Evolutionary conservation across 2,113 vertebrate genomes (phyloP), one percentile per base, ranked within the genome.

Genomic region (Nannobrachium achirus): DNA sequence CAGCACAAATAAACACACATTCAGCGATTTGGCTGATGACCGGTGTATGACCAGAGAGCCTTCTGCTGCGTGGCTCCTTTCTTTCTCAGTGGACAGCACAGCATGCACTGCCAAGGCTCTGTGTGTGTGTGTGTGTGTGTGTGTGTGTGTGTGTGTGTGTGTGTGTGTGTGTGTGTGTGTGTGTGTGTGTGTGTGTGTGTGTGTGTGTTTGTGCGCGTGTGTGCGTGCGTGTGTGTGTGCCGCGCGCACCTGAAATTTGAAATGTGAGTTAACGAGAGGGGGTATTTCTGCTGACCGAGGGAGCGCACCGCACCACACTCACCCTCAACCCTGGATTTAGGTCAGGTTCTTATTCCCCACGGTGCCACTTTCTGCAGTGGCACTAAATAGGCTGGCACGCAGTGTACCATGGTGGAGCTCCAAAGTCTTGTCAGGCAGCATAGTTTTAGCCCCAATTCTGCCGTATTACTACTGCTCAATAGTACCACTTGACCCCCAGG

Each of bases 261-360:
- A n/a, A 52, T 51, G 19, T 56, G 19, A 14, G 18, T 63, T 75
- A 74, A 74, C 76, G 72, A 76, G 72, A 76, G 72, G 38, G 56
- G 57, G 79, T 81, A 71, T 56, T 81, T 62, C 7, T 49, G n/a
- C 75, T 79, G 78, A 76, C 67, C 40, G n/a, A 66, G 67, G 49
- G 72, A 67, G 49, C 49, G 9, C 57, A 42, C 39, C 44, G n/a
- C 20, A 60, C 51, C 66, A 60, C 52, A 57, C 56, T 15, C 59
- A 79, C 62, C 59, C 49, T 25, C 65, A 73, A 56, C 59, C 69
- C 50, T 65, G 46, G 25, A 33, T 51, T 57, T 40, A 9, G 58
- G 49, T 68, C 66, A 71, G 65, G 76, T 71, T 74, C 78, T 70
- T 63, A 79, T 68, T 75, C 62, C 61, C 48, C 53, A 60, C 10